Percentiles rank a stretch among this genome's conserved stretches.
Evolutionary conservation across 1,140 invertebrate species (phyloP).

Genomic region (Drosophila sp.): DNA sequence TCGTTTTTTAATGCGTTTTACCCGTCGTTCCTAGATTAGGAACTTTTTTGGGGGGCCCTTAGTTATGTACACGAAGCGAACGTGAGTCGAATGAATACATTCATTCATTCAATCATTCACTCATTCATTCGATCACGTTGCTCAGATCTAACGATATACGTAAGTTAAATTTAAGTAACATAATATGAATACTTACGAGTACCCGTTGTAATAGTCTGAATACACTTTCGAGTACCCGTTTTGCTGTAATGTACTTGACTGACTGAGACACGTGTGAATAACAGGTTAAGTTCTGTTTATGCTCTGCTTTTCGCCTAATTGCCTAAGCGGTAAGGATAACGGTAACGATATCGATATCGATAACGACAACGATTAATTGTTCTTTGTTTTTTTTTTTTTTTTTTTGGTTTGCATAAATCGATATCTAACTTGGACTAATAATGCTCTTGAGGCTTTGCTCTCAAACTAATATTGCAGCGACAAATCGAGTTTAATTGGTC

Average conservation of each 20-base stretch:
- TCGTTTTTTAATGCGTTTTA: constrained; percentile 56
- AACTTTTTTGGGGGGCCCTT: constrained; percentile 68
- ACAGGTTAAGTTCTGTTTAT: constrained; percentile 16
- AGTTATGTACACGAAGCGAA: constrained; percentile 52
- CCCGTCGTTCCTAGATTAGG: constrained; percentile 71
- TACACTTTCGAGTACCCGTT: constrained; percentile 23
- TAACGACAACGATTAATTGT: constrained; percentile 5
- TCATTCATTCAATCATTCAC: not conserved
- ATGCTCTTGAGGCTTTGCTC: constrained; percentile 12
- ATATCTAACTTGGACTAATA: constrained; percentile 8
- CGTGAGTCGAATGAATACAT: constrained; percentile 28
- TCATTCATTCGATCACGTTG: constrained; percentile 16
- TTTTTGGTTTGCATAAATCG: not conserved
- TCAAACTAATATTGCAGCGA: constrained; percentile 51
- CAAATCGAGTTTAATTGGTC: constrained; percentile 59
- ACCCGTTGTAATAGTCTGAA: not conserved
- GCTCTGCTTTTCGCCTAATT: constrained; percentile 7
- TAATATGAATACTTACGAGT: constrained; percentile 24
- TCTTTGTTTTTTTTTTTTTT: no score
- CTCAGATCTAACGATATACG: constrained; percentile 32
- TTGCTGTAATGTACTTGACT: constrained; percentile 23
- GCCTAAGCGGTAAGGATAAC: constrained; percentile 24
- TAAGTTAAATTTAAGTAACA: constrained; percentile 30
- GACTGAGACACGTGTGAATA: constrained; percentile 19
- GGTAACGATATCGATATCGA: constrained; percentile 9